Evolutionary conservation across 2,888 invertebrate genomes (phyloP).

Genomic region (Drosophila eohydei): DNA sequence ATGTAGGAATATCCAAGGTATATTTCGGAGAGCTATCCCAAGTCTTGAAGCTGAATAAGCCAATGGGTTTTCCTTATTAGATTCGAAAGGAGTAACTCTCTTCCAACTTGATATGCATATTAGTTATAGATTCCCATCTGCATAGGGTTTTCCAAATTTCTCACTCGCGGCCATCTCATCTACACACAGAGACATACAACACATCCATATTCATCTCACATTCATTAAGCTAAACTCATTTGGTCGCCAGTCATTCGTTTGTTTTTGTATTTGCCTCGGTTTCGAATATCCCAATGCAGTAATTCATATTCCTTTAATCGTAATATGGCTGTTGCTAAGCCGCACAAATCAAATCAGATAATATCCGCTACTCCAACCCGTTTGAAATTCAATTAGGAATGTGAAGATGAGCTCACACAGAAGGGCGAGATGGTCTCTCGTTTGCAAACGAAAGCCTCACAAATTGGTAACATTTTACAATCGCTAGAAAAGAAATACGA

Average conservation of each 20-base stretch:
- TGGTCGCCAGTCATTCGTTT: conserved; percentile 49
- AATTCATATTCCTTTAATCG: conserved; percentile 21
- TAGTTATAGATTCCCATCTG: background rate
- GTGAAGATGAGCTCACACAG: conserved; percentile 97
- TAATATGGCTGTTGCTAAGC: conserved; percentile 30
- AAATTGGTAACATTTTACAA: conserved; percentile 96
- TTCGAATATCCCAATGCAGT: conserved; percentile 22
- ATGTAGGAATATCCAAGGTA: background rate
- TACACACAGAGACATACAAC: background rate
- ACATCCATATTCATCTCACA: conserved; percentile 62
- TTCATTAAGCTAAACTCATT: conserved; percentile 55
- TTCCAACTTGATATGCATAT: background rate
- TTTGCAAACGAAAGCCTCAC: conserved; percentile 97
- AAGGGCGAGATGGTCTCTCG: conserved; percentile 98
- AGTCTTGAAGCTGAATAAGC: too few species aligned
- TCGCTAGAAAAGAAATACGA: conserved; percentile 91
- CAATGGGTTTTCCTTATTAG: too few species aligned
- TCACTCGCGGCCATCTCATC: conserved; percentile 9
- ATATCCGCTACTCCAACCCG: conserved; percentile 41
- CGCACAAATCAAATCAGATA: conserved; percentile 24
- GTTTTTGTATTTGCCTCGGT: conserved; percentile 29
- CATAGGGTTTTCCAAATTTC: background rate
- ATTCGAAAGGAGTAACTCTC: background rate
- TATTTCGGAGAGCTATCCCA: too few species aligned
- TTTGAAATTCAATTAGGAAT: conserved; percentile 89